Evolutionary conservation across 1,140 invertebrate species (phyloP).

Genomic region (Coboldia fuscipes): DNA sequence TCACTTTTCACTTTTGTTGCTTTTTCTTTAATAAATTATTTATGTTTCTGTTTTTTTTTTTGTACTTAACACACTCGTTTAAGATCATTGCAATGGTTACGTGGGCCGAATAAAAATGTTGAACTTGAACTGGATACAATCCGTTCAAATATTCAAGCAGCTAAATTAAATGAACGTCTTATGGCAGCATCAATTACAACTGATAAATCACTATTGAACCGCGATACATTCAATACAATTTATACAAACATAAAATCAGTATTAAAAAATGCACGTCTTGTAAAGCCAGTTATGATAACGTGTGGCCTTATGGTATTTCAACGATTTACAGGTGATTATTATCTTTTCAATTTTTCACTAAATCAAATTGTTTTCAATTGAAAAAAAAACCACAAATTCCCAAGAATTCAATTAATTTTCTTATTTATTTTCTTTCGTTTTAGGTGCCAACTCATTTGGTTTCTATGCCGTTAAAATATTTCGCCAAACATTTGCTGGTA

Average conservation of each 20-base stretch:
- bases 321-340: conserved; percentile 26
- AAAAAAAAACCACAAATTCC: neutral
- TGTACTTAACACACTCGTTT: neutral
- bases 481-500: conserved; percentile 52
- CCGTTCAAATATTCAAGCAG: conserved; percentile 35
- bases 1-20: too few species aligned
- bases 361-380: neutral
- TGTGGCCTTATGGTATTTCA: conserved; percentile 76
- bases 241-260: conserved; percentile 2
- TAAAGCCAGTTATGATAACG: conserved; percentile 51
- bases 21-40: neutral
- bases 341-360: neutral
- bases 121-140: conserved; percentile 44
- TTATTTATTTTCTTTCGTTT: conserved; percentile 11
- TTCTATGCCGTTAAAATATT: conserved; percentile 71
- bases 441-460: conserved; percentile 63
- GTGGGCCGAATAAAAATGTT: conserved; percentile 52
- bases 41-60: too few species aligned
- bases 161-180: conserved; percentile 11
- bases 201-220: neutral
- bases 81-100: conserved; percentile 50
- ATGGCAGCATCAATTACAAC: neutral
- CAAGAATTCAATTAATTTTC: neutral
- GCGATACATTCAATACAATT: conserved; percentile 2
- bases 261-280: conserved; percentile 15